Conservation (phyloP, 64 coral and sea anemone species). For the Montipora sp. region DNA sequence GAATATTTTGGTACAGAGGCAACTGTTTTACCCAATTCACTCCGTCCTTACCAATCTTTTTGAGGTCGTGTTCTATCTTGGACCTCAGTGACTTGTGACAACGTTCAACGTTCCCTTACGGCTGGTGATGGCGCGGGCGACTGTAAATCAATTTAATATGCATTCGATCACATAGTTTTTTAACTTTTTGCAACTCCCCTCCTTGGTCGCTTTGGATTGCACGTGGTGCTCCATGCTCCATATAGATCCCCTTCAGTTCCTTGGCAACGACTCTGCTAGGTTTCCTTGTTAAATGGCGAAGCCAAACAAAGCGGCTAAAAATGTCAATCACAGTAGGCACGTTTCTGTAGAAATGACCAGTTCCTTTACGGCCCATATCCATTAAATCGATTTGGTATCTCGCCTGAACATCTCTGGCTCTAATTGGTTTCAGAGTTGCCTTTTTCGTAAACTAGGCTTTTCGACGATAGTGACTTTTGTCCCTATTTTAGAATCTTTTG, state of each 20-base stretch:
- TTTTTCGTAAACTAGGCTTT: conserved; percentile 57
- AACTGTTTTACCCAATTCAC: conserved; percentile 65
- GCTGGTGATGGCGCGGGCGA: conserved; percentile 13
- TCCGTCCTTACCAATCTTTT: conserved; percentile 40
- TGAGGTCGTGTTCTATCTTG: conserved; percentile 52
- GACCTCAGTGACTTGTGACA: conserved; percentile 37
- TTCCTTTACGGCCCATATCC: conserved; percentile 59
- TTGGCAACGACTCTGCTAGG: background rate
- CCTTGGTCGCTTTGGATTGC: background rate
- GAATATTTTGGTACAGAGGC: conserved; percentile 57
- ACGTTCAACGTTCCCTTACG: conserved; percentile 62
- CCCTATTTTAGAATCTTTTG: conserved; percentile 55
- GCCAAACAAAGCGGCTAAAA: conserved; percentile 64
- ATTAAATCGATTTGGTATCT: conserved; percentile 64
- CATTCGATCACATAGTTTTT: conserved; percentile 19
- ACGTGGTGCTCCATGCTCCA: background rate
- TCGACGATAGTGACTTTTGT: conserved; percentile 30
- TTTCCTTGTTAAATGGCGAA: conserved; percentile 36
- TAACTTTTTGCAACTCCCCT: conserved; percentile 29
- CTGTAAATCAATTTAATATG: conserved; percentile 30
- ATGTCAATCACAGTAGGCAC: conserved; percentile 40
- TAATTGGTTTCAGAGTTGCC: conserved; percentile 38
- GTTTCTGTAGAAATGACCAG: conserved; percentile 14
- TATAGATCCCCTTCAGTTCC: conserved; percentile 17
- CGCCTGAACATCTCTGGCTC: conserved; percentile 50